Evolutionary conservation across 1,140 invertebrate genomes (phyloP), one percentile per base, ranked within the genome.

Genomic region (Helicoverpa armigera): DNA sequence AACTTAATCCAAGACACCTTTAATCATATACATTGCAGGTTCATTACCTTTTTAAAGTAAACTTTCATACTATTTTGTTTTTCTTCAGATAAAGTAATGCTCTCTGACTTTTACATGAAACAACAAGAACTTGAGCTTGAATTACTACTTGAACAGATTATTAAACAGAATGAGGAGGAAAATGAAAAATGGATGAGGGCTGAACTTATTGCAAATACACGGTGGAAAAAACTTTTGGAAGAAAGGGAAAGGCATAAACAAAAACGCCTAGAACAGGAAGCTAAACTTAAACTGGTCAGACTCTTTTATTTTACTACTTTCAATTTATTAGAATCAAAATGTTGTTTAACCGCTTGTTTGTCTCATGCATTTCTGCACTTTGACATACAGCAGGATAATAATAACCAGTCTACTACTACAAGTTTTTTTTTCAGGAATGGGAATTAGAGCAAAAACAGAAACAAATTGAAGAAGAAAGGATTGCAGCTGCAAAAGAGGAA

Each of bases 171-270:
- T 85, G 81, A 82, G 12, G 91, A 95, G 84, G 92, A 95, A 89
- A 89, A 96, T 86, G 88, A 95, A 80, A 95, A 94, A 86, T 95
- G 95, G 95, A 18, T 93, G 23, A 67, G 87, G 83, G 94, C 92
- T 69, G 95, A 95, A 85, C 80, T 87, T 83, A 80, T 88, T 80
- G 95, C 96, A 2, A 94, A 96, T 67, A 87, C 95, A 80, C 93
- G 96, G 72, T 97, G 96, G 96, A 81, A 89, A 61, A 83, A 94
- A 81, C 70, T 95, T 16, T 95, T 96, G 84, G 89, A 95, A 18
- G 93, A 95, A 72, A 95, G 95, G 78, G 92, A 95, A 78, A 95
- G 90, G 77, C 92, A 95, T 2, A 84, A 92, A 12, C 91, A 95
- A 74, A 89, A 95, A 74, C 94, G 95, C 80, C 83, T 95, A 10